Conservation (phyloP, 2,797 vertebrate genomes). For the Galaxias olidus region DNA sequence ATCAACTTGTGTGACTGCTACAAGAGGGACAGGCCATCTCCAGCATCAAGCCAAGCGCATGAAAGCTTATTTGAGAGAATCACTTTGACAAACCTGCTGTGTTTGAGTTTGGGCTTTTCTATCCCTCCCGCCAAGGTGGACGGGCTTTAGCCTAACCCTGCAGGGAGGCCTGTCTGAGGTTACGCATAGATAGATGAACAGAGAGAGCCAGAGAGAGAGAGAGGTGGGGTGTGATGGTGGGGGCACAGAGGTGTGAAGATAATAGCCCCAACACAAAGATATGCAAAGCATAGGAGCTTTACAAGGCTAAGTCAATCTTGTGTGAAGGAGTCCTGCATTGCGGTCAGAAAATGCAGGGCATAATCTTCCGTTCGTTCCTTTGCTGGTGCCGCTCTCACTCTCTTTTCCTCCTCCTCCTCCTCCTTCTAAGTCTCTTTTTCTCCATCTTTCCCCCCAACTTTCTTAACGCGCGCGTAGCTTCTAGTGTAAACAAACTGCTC, state of each 20-base stretch:
- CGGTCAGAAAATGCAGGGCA: slow-evolving; percentile 47
- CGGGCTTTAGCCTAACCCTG: slow-evolving; percentile 57
- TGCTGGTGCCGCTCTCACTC: slow-evolving; percentile 8
- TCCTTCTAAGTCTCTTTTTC: slow-evolving; percentile 4
- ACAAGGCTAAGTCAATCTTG: slow-evolving; percentile 62
- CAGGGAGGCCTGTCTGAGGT: slow-evolving; percentile 36
- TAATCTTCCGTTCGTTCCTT: slow-evolving; percentile 53
- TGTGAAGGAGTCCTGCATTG: slow-evolving; percentile 66
- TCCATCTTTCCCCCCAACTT: slow-evolving; percentile 7
- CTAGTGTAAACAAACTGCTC: slow-evolving; percentile 60
- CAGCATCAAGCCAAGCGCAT: slow-evolving; percentile 21
- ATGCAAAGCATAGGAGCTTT: slow-evolving; percentile 66
- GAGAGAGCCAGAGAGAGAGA: slow-evolving; percentile 44
- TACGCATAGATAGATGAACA: slow-evolving; percentile 40
- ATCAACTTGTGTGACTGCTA: slow-evolving; percentile 14
- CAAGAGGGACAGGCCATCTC: slow-evolving; percentile 28
- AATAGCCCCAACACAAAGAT: slow-evolving; percentile 72
- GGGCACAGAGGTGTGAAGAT: slow-evolving; percentile 73
- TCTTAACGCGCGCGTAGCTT: slow-evolving; percentile 48
- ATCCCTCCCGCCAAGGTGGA: slow-evolving; percentile 62
- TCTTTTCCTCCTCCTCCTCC: slow-evolving; percentile 24
- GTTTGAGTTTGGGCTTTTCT: slow-evolving; percentile 69
- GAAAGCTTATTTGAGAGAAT: slow-evolving; percentile 54
- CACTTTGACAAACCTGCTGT: slow-evolving; percentile 59
- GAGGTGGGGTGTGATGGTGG: slow-evolving; percentile 49